Conservation (phyloP, 2,888 invertebrate genomes). For the Synanthedon formicaeformis region DNA sequence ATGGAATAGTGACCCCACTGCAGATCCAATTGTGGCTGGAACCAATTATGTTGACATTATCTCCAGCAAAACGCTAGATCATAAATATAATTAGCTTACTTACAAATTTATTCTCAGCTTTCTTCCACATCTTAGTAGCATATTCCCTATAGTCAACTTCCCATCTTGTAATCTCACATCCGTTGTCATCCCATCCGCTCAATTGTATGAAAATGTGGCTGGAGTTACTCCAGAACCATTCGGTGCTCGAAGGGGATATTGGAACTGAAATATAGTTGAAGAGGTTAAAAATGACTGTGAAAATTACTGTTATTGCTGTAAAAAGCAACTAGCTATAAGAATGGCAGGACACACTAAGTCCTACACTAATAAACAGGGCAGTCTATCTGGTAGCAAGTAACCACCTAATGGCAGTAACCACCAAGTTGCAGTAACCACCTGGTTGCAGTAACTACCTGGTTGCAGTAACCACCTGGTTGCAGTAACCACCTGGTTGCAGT, state of each 20-base stretch:
- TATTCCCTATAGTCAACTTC: slow-evolving; percentile 78
- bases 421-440: no score
- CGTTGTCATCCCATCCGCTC: slow-evolving; percentile 86
- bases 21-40: slow-evolving; percentile 38
- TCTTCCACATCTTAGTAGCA: slow-evolving; percentile 58
- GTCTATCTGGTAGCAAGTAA: no score
- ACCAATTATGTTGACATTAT: slow-evolving; percentile 3
- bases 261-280: slow-evolving; percentile 55
- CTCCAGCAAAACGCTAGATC: no score
- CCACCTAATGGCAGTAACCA: no score
- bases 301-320: no score
- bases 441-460: no score
- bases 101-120: slow-evolving; percentile 51
- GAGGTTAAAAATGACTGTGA: no score
- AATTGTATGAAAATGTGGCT: slow-evolving; percentile 85
- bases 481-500: no score
- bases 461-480: no score
- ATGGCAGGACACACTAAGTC: no score
- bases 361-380: no score
- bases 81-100: slow-evolving; percentile 8
- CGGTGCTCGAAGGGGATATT: slow-evolving; percentile 78
- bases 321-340: no score
- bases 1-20: slow-evolving; percentile 34
- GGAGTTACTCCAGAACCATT: slow-evolving; percentile 84
- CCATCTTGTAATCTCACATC: slow-evolving; percentile 85